Evolutionary conservation across 2,113 vertebrate genomes (phyloP).

Genomic region (Kryptolebias marmoratus): DNA sequence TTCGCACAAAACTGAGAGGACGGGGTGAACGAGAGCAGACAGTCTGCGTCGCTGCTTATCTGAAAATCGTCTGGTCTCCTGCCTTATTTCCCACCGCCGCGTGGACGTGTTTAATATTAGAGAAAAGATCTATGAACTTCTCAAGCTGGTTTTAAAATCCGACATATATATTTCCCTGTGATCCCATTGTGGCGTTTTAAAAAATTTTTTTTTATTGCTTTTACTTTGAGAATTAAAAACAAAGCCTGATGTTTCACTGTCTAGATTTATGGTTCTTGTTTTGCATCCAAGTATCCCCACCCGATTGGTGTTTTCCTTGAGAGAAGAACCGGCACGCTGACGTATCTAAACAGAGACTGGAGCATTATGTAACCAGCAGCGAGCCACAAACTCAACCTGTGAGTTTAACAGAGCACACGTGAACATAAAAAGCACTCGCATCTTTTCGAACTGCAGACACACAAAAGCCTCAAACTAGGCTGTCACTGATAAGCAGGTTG

Average conservation of each 20-base stretch:
- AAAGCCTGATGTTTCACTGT: not conserved
- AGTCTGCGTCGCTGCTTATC: not conserved
- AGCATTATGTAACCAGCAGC: not conserved
- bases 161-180: too few relatives aligned
- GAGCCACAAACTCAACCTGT: not conserved
- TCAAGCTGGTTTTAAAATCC: too few relatives aligned
- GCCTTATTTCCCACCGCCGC: too few relatives aligned
- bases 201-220: not conserved
- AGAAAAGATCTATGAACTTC: too few relatives aligned
- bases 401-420: not conserved
- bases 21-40: not conserved
- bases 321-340: too few relatives aligned
- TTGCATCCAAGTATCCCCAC: too few relatives aligned
- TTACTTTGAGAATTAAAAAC: not conserved
- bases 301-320: not conserved
- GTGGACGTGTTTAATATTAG: too few relatives aligned
- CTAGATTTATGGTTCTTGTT: not conserved
- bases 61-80: not conserved
- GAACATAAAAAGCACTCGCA: not conserved
- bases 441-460: not conserved
- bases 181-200: too few relatives aligned
- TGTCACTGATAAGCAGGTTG: slow-evolving; percentile 1
- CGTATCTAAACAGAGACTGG: not conserved
- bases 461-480: not conserved
- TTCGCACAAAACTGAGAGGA: not conserved